A percentile compares a stretch with the other conserved stretches of the same genome.
phyloP scores from a whole-genome alignment of 2,113 vertebrate genomes.

The Peromyscus californicus region DNA sequence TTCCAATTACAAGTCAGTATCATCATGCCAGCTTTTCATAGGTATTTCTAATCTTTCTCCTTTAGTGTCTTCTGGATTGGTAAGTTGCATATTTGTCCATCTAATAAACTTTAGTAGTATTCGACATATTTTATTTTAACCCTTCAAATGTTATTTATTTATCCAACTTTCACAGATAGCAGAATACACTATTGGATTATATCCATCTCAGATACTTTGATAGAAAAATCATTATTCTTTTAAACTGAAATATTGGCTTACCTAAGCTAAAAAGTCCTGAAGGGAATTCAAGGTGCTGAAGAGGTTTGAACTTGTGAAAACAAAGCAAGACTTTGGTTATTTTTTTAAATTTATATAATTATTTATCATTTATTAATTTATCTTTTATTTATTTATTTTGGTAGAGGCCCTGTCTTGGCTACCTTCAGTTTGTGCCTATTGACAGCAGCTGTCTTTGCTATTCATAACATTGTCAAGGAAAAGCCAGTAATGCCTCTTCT shows the following conservation, averaged over 20 bases:
- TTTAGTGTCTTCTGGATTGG: not conserved
- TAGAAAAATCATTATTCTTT: conserved; percentile 25
- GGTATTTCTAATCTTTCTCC: not conserved
- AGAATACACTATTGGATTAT: conserved; percentile 18
- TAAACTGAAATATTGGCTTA: conserved; percentile 35
- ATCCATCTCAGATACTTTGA: not conserved
- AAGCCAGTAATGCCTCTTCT: not conserved
- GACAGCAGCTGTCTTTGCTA: not conserved
- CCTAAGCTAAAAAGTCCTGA: not conserved
- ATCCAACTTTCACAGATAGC: not conserved
- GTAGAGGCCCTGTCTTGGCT: not conserved
- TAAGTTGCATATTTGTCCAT: not conserved
- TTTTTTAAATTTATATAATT: not conserved
- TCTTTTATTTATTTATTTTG: too few species aligned
- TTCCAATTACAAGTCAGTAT: not conserved
- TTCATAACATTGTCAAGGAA: not conserved
- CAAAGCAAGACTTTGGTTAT: not conserved
- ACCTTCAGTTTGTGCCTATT: not conserved
- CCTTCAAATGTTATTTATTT: not conserved
- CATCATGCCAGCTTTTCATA: not conserved
- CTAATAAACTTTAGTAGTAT: not conserved
- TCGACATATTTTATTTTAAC: not conserved
- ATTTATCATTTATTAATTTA: not conserved
- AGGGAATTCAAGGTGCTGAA: not conserved
- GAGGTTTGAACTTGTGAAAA: not conserved